Evolutionary conservation across 2,113 vertebrate species (phyloP).

Genomic region (Pterophyllum scalare): DNA sequence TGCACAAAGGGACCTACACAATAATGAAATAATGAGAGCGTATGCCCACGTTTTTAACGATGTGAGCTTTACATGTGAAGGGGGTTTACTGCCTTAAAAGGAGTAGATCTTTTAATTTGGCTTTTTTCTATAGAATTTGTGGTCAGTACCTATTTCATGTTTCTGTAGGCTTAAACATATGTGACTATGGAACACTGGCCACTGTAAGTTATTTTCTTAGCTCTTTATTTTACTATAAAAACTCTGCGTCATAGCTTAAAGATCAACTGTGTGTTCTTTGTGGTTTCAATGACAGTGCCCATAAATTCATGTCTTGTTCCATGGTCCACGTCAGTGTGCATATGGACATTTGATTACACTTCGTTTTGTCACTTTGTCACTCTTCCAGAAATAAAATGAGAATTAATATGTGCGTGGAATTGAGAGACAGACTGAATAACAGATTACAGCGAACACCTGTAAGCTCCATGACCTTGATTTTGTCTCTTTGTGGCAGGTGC

Average conservation of each 20-base stretch:
- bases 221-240: not conserved
- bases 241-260: not conserved
- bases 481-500: constrained; percentile 60
- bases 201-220: not conserved
- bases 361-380: not conserved
- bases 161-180: not conserved
- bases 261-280: not conserved
- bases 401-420: not conserved
- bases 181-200: not conserved
- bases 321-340: not conserved
- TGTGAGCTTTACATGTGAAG: not conserved
- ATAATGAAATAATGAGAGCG: too few relatives aligned
- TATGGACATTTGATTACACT: not conserved
- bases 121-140: not conserved
- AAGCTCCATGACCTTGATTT: constrained; percentile 48
- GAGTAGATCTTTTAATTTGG: not conserved
- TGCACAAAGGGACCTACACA: too few relatives aligned
- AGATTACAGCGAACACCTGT: constrained; percentile 61
- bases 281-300: not conserved
- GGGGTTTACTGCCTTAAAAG: not conserved
- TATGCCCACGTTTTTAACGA: not conserved
- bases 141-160: not conserved
- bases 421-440: constrained; percentile 27
- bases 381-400: not conserved
- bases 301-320: not conserved